Evolutionary conservation across 2,113 vertebrate genomes (phyloP), one percentile per base, ranked within the genome.

Genomic region (Edolisoma coerulescens): DNA sequence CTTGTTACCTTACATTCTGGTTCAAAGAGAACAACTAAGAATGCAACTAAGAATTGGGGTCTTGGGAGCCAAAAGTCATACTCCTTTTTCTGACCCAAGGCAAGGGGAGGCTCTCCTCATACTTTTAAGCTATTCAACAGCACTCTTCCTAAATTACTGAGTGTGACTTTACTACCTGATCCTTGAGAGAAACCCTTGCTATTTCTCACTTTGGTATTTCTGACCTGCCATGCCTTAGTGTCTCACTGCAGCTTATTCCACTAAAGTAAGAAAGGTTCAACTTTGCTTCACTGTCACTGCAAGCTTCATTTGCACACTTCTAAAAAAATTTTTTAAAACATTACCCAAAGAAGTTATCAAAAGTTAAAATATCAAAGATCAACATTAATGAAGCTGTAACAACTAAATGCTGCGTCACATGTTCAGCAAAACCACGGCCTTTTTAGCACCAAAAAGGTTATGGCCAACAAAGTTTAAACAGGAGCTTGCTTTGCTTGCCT

Each of bases 11-110:
- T 92, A 84, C 15, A 60, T 78, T 76, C 56, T 65, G 84, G 65
- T 91, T 95, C 95, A 97, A 96, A 97, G 81, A 82, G 13, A 90
- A 16, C 22, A 84, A 78, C 76, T 91, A 76, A 92, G 89, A 89
- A 87, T 1, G 13, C 22, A 84, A 78, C 76, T 91, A 76, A 92
- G 89, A 89, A 87, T 1, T 65, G 81, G 84, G 84, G 91, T 94
- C 93, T 94, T 3, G 0, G 63, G 70, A 91, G 93, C 87, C 87
- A 96, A 50, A 84, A 94, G 95, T 91, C 95, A 95, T 7, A 57
- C 33, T 79, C 44, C 65, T 28, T 84, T 76, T 91, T 47, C 61
- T 96, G 93, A 96, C 87, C 81, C 0, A 4, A 87, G 70, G 65
- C 78, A 65, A 87, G 37, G 33, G 91, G 89, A 91, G 61, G 49